These are phyloP conservation scores for Ceratosolen solmsi DNA, from an alignment of 1,140 invertebrate species.

Conservation along the genomic window DNA sequence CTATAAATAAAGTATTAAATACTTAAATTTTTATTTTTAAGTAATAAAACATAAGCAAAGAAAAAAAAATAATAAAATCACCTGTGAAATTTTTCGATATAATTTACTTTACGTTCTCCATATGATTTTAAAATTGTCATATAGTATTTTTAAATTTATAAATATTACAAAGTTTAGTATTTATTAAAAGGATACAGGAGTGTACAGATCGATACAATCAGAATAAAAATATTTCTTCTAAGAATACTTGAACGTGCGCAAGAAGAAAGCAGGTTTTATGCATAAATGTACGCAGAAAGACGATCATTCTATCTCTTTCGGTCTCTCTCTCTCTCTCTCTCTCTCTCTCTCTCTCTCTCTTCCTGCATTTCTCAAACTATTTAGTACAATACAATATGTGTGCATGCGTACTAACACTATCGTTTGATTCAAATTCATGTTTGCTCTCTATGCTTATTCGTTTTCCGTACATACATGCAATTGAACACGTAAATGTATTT, in stretches of 20 bases:
- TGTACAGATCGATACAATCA: too few relatives aligned
- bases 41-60: too few relatives aligned
- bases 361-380: background rate
- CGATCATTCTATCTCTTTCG: background rate
- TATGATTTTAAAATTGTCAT: too few relatives aligned
- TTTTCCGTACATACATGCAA: background rate
- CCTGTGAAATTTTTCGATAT: too few relatives aligned
- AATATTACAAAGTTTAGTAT: too few relatives aligned
- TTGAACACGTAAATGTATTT: conserved; percentile 24
- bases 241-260: background rate
- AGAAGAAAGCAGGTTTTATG: conserved; percentile 33
- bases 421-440: background rate
- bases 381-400: conserved; percentile 7
- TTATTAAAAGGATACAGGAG: too few relatives aligned
- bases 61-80: too few relatives aligned
- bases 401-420: background rate
- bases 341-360: background rate
- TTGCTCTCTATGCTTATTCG: background rate
- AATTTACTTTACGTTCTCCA: too few relatives aligned
- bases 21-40: too few relatives aligned
- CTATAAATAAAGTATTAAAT: too few relatives aligned
- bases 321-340: conserved; percentile 2
- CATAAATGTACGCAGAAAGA: conserved; percentile 10
- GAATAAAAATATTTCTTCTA: background rate
- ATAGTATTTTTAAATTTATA: too few relatives aligned